Conservation (phyloP, 35 echinoderm and acorn worm genomes). For the Amphiura filiformis region DNA sequence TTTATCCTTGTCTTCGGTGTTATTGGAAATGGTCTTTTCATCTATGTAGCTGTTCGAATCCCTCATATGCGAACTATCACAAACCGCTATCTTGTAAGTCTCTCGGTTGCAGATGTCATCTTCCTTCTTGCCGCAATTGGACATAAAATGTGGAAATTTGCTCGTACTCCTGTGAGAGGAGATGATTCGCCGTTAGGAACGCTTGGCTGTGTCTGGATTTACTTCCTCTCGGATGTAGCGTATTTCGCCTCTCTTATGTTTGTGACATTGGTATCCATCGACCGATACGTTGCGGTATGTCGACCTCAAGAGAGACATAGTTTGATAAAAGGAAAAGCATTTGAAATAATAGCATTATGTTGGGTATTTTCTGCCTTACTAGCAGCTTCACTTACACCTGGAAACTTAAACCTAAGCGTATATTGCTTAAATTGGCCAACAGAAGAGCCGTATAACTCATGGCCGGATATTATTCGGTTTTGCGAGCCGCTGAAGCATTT, state of each 20-base stretch:
- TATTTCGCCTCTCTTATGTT: slow-evolving; percentile 89
- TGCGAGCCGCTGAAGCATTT: slow-evolving; percentile 17
- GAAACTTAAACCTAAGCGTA: slow-evolving; percentile 5
- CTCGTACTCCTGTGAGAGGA: slow-evolving; percentile 32
- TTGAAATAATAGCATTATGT: slow-evolving; percentile 33
- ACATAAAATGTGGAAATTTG: slow-evolving; percentile 72
- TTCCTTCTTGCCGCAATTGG: slow-evolving; percentile 76
- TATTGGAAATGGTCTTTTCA: slow-evolving; percentile 70
- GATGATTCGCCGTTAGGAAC: slow-evolving; percentile 59
- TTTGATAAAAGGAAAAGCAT: background rate
- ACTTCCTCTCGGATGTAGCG: slow-evolving; percentile 63
- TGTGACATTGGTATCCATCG: slow-evolving; percentile 75
- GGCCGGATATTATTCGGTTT: slow-evolving; percentile 17
- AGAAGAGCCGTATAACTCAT: slow-evolving; percentile 12
- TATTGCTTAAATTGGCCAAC: slow-evolving; percentile 50
- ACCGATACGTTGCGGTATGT: slow-evolving; percentile 82
- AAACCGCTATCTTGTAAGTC: slow-evolving; percentile 79
- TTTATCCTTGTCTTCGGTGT: slow-evolving; percentile 54
- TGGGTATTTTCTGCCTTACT: slow-evolving; percentile 45
- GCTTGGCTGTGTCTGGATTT: slow-evolving; percentile 67
- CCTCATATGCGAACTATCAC: slow-evolving; percentile 83
- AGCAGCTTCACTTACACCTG: slow-evolving; percentile 59
- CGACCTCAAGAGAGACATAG: slow-evolving; percentile 36
- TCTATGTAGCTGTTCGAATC: slow-evolving; percentile 72
- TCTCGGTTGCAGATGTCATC: slow-evolving; percentile 78